phyloP scores from a whole-genome alignment of 1,140 invertebrate genomes.

The Philopotamus ludificatus region DNA sequence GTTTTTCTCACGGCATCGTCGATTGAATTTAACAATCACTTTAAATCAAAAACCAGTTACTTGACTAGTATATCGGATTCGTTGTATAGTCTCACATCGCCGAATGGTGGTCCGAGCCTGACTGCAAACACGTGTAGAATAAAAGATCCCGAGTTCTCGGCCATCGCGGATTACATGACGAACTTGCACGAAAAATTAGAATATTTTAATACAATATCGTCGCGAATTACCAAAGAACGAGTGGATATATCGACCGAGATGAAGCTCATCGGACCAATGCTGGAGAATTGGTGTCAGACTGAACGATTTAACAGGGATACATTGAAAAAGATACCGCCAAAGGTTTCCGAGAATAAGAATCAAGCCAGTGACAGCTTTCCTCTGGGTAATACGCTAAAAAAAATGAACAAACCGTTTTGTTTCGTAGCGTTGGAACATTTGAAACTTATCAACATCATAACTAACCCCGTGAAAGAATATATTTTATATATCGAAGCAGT shows the following conservation, averaged over 20 bases:
- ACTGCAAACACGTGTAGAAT: constrained; percentile 3
- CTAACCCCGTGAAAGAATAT: constrained; percentile 67
- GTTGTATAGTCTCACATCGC: constrained; percentile 58
- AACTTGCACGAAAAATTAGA: constrained; percentile 64
- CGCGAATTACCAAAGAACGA: constrained; percentile 68
- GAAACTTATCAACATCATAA: constrained; percentile 52
- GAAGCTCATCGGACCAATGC: constrained; percentile 59
- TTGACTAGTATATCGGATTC: constrained; percentile 62
- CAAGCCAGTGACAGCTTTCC: constrained; percentile 59
- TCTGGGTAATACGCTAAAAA: constrained; percentile 53
- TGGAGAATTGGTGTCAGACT: constrained; percentile 43
- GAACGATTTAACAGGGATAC: constrained; percentile 37
- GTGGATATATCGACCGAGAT: constrained; percentile 59
- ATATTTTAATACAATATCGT: constrained; percentile 66
- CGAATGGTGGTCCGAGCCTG: background rate
- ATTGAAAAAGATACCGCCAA: constrained; percentile 14
- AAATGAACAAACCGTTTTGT: constrained; percentile 56
- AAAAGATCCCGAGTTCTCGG: constrained; percentile 65
- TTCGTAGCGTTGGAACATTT: constrained; percentile 50
- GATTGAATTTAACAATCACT: constrained; percentile 66
- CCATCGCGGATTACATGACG: constrained; percentile 64
- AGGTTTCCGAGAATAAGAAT: constrained; percentile 41
- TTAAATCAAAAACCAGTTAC: constrained; percentile 62
- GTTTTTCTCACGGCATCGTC: constrained; percentile 65
- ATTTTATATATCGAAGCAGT: constrained; percentile 68